phyloP scores from a whole-genome alignment of 92 coral and sea anemone species.

The Micromussa lordhowensis region DNA sequence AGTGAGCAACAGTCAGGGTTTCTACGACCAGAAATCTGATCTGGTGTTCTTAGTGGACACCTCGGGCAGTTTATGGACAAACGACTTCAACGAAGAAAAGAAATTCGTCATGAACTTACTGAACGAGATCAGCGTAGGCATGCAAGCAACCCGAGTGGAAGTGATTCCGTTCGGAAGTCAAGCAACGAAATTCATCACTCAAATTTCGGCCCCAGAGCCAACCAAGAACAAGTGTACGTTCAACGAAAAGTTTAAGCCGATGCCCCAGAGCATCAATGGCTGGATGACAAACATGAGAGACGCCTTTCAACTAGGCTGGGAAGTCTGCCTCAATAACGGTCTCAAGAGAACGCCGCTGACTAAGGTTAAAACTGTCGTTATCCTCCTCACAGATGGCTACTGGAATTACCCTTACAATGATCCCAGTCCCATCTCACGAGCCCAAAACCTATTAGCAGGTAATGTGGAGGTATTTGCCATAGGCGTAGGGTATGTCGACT shows the following conservation, averaged over 20 bases:
- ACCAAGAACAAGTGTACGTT: conserved; percentile 75
- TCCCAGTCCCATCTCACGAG: conserved; percentile 51
- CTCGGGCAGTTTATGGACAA: conserved; percentile 68
- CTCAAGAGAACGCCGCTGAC: conserved; percentile 44
- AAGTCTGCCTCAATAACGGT: conserved; percentile 47
- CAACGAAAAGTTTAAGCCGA: conserved; percentile 61
- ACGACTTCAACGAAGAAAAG: conserved; percentile 68
- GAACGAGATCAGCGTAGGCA: conserved; percentile 71
- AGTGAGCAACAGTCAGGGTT: not conserved
- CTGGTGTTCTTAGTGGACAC: conserved; percentile 78
- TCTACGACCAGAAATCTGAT: conserved; percentile 67
- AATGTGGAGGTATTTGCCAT: conserved; percentile 72
- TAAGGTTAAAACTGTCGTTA: conserved; percentile 61
- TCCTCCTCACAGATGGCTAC: conserved; percentile 75
- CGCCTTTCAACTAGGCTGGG: conserved; percentile 61
- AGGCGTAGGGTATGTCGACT: conserved; percentile 72
- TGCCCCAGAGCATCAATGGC: conserved; percentile 30
- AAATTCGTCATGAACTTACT: conserved; percentile 71
- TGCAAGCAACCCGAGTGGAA: conserved; percentile 80
- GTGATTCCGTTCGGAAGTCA: conserved; percentile 70
- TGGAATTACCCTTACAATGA: conserved; percentile 67
- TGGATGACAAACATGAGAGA: conserved; percentile 68
- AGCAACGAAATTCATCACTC: conserved; percentile 61
- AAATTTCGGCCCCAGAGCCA: conserved; percentile 49
- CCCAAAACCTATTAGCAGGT: conserved; percentile 23